Evolutionary conservation across 2,797 vertebrate genomes (phyloP).

Genomic region (Amphiprion clarkii): DNA sequence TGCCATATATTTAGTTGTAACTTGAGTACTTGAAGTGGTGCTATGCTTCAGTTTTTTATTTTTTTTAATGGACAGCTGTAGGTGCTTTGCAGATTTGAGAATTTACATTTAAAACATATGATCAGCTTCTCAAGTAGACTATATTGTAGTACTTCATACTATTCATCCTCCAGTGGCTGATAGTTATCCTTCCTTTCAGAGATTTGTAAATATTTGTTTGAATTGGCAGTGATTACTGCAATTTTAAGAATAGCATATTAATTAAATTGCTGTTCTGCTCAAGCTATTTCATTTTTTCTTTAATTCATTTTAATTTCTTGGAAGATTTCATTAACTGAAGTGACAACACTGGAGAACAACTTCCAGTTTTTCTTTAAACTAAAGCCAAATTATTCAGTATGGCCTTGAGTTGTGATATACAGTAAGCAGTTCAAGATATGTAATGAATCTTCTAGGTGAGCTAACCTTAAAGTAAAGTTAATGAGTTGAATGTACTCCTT

Average conservation of each 20-base stretch:
- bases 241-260: slow-evolving; percentile 6
- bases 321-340: slow-evolving; percentile 42
- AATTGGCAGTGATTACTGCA: background rate
- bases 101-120: no score
- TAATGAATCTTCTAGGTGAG: slow-evolving; percentile 35
- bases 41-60: no score
- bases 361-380: slow-evolving; percentile 20
- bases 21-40: no score
- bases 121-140: no score
- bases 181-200: background rate
- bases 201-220: background rate
- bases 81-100: no score
- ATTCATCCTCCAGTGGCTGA: background rate
- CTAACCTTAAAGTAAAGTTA: slow-evolving; percentile 48
- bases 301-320: slow-evolving; percentile 28
- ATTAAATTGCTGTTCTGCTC: background rate
- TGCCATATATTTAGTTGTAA: no score
- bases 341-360: slow-evolving; percentile 21
- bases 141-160: no score
- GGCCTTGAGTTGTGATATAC: slow-evolving; percentile 24
- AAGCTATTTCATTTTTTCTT: background rate
- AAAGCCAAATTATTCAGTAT: slow-evolving; percentile 24
- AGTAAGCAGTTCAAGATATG: slow-evolving; percentile 25
- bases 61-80: no score
- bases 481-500: slow-evolving; percentile 50